Evolutionary conservation across 2,888 invertebrate genomes (phyloP).

Genomic region (Lamellibrachia columna): DNA sequence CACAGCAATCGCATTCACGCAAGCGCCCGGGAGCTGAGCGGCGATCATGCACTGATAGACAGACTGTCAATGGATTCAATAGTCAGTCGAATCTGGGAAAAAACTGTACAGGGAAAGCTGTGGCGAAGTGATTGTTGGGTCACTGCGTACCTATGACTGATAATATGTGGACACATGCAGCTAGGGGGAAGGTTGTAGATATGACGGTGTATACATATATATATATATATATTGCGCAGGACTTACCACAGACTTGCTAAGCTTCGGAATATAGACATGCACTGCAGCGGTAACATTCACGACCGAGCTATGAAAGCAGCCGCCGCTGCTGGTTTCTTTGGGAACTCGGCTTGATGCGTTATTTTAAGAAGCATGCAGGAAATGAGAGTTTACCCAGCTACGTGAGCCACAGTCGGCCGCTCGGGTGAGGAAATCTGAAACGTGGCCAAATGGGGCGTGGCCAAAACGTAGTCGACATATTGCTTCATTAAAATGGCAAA

Average conservation of each 20-base stretch:
- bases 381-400: constrained; percentile 1
- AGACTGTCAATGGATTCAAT: background rate
- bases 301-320: background rate
- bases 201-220: background rate
- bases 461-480: background rate
- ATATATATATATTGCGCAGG: background rate
- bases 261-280: constrained; percentile 12
- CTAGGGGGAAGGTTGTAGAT: background rate
- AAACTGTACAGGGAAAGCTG: background rate
- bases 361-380: background rate
- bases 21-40: background rate
- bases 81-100: background rate
- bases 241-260: constrained; percentile 16
- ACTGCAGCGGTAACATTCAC: constrained; percentile 3
- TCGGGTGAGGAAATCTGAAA: background rate
- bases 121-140: background rate
- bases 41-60: background rate
- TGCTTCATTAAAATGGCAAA: background rate
- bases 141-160: background rate
- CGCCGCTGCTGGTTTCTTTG: constrained; percentile 1
- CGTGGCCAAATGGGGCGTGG: background rate
- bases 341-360: background rate
- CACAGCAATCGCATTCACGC: background rate
- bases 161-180: background rate
- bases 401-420: background rate